Conservation (phyloP, 2,888 invertebrate genomes). For the Bimastos eiseni region DNA sequence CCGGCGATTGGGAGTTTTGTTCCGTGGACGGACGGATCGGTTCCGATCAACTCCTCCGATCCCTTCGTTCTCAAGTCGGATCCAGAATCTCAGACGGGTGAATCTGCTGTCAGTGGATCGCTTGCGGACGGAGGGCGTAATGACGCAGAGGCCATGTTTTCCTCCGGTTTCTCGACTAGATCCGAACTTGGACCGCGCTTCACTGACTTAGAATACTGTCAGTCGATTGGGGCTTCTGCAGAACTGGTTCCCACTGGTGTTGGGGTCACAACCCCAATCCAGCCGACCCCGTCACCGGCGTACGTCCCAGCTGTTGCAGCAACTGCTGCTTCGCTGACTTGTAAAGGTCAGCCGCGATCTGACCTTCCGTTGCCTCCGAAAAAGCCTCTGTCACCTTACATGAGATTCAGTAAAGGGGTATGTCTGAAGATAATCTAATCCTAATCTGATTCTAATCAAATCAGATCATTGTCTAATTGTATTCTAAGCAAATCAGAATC, state of each 20-base stretch:
- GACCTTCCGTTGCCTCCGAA: constrained; percentile 44
- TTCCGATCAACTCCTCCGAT: not conserved
- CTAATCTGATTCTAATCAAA: not conserved
- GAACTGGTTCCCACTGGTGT: not conserved
- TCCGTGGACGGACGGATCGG: not conserved
- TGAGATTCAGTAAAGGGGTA: constrained; percentile 48
- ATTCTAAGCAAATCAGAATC: not conserved
- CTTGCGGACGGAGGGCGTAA: not conserved
- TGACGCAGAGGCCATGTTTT: not conserved
- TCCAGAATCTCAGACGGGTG: not conserved
- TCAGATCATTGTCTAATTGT: not conserved
- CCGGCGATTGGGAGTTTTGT: not conserved
- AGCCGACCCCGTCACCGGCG: not conserved
- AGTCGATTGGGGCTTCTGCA: not conserved
- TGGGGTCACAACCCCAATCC: not conserved
- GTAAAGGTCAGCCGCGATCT: constrained; percentile 9
- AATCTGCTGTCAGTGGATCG: not conserved
- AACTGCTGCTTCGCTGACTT: not conserved
- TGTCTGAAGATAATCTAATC: constrained; percentile 31
- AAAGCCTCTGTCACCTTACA: constrained; percentile 47
- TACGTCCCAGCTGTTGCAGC: not conserved
- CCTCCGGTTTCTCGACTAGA: not conserved
- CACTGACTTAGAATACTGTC: not conserved
- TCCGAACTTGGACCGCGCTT: not conserved
- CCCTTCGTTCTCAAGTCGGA: not conserved